Evolutionary conservation across 2,113 vertebrate genomes (phyloP).

Genomic region (Thymallus thymallus): DNA sequence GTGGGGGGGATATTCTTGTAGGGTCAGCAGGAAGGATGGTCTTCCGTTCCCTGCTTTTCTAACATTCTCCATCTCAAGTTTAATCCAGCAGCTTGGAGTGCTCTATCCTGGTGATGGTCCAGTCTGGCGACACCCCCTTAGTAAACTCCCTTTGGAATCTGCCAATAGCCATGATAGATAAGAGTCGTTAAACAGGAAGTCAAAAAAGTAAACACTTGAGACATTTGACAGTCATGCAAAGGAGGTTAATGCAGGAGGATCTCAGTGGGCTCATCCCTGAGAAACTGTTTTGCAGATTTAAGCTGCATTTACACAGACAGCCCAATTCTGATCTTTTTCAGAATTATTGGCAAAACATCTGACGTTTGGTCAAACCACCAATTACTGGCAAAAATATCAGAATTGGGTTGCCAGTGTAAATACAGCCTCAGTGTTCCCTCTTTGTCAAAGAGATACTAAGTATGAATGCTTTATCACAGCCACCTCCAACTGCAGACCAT

Average conservation of each 20-base stretch:
- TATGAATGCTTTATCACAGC: too few relatives aligned
- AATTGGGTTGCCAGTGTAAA: too few relatives aligned
- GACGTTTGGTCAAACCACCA: too few relatives aligned
- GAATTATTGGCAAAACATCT: too few relatives aligned
- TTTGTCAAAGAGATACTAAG: not conserved
- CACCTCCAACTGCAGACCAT: not conserved
- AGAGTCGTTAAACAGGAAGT: not conserved
- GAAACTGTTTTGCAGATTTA: not conserved
- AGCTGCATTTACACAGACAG: too few relatives aligned
- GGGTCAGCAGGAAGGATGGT: constrained; percentile 1
- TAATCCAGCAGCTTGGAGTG: constrained; percentile 88
- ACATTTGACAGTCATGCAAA: too few relatives aligned
- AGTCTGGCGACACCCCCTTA: constrained; percentile 86
- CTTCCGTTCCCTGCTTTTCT: not conserved
- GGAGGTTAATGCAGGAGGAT: too few relatives aligned
- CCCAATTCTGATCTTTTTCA: too few relatives aligned
- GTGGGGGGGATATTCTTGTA: not conserved
- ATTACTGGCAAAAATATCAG: too few relatives aligned
- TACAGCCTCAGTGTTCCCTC: not conserved
- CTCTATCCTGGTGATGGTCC: constrained; percentile 91
- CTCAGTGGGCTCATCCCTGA: too few relatives aligned
- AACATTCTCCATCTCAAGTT: constrained; percentile 17
- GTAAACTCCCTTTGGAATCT: constrained; percentile 97
- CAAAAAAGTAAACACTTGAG: not conserved
- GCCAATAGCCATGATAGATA: constrained; percentile 7